Percentiles rank a stretch among this genome's conserved stretches.
Conservation (phyloP, 1,140 invertebrate genomes). For the Meloidogyne hapla region DNA sequence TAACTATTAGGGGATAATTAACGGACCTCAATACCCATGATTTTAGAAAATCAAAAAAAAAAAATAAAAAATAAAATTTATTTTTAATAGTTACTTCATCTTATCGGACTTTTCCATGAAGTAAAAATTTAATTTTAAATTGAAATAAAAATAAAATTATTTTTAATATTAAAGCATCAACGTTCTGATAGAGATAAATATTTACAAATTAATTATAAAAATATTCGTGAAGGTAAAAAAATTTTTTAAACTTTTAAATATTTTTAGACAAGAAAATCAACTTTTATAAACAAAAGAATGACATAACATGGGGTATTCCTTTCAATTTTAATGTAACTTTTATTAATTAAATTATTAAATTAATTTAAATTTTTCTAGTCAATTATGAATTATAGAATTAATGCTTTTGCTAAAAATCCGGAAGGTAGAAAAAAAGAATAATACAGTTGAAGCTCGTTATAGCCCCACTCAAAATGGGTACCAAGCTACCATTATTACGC, state of each 20-base stretch:
- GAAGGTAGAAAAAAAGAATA: neutral
- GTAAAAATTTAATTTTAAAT: neutral
- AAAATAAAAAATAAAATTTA: neutral
- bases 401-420: slow-evolving; percentile 6
- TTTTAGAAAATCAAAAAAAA: too few relatives aligned
- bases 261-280: slow-evolving; percentile 16
- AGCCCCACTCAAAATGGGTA: too few relatives aligned
- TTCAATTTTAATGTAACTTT: slow-evolving; percentile 10
- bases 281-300: neutral
- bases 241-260: neutral
- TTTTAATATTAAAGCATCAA: slow-evolving; percentile 16
- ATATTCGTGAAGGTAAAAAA: slow-evolving; percentile 15
- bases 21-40: too few relatives aligned
- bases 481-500: too few relatives aligned
- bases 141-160: neutral
- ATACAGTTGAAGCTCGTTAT: too few relatives aligned
- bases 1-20: too few relatives aligned
- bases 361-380: neutral
- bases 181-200: neutral
- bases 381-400: slow-evolving; percentile 23
- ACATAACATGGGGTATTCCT: slow-evolving; percentile 15
- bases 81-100: slow-evolving; percentile 18
- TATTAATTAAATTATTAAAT: neutral
- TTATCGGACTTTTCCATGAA: slow-evolving; percentile 22
- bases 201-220: neutral